phyloP scores from a whole-genome alignment of 2,888 invertebrate species.

The Polyploca ridens region DNA sequence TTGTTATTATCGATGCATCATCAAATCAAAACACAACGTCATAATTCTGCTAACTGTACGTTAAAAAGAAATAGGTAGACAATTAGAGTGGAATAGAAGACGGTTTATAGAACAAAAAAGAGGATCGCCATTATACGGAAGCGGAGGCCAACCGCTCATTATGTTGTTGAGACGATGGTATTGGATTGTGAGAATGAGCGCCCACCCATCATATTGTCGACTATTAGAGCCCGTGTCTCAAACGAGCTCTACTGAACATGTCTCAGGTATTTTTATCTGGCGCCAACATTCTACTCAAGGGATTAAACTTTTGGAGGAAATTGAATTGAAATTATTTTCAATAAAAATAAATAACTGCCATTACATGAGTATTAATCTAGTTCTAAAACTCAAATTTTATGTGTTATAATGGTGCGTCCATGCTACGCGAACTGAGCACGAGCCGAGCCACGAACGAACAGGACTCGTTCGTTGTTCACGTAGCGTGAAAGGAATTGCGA shows the following conservation, averaged over 20 bases:
- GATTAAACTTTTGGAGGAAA: not conserved
- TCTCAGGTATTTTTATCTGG: constrained; percentile 6
- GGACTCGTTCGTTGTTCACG: no score
- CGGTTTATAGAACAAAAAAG: constrained; percentile 41
- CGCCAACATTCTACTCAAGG: not conserved
- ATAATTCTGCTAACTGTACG: not conserved
- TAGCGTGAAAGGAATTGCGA: no score
- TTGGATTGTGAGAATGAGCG: constrained; percentile 16
- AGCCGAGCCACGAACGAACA: no score
- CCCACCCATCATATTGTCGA: constrained; percentile 11
- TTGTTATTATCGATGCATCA: not conserved
- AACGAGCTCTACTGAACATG: not conserved
- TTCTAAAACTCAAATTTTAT: no score
- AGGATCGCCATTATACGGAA: constrained; percentile 47
- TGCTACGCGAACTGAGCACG: no score
- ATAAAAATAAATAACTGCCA: not conserved
- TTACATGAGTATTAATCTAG: no score
- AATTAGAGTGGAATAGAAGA: constrained; percentile 27
- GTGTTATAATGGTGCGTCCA: no score
- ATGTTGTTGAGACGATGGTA: constrained; percentile 45
- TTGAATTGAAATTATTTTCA: not conserved
- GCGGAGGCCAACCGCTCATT: constrained; percentile 38
- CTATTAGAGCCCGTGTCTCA: constrained; percentile 11
- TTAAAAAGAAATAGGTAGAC: constrained; percentile 12
- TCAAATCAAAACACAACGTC: not conserved